These are phyloP conservation scores for Leucopsar rothschildi DNA, from an alignment of 2,113 vertebrate species.

Conservation along the genomic window DNA sequence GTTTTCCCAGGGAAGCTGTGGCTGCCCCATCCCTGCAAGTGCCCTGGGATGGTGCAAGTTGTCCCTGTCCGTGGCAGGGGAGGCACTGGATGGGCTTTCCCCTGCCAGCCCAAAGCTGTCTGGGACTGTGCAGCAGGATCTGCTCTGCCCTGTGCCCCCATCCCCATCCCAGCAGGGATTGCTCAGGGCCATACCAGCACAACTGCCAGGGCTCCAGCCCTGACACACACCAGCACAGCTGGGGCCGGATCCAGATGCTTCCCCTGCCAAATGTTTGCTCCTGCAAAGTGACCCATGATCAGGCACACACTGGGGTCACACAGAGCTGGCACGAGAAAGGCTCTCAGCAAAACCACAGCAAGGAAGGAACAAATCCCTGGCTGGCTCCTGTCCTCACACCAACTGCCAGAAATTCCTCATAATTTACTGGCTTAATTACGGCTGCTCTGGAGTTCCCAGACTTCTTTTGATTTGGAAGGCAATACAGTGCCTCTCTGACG, in stretches of 20 bases:
- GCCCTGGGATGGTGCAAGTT: background rate
- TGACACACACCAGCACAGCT: background rate
- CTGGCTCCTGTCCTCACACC: background rate
- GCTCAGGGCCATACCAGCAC: background rate
- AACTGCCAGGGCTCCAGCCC: background rate
- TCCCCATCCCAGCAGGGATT: background rate
- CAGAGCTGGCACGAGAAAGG: background rate
- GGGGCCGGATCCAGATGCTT: background rate
- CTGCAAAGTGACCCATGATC: background rate
- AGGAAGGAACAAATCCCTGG: background rate
- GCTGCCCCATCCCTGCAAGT: background rate
- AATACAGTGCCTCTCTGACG: background rate
- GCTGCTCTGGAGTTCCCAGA: background rate
- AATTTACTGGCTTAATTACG: constrained; percentile 7
- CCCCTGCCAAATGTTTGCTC: background rate
- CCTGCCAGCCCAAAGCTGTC: background rate
- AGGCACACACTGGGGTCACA: background rate
- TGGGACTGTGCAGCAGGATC: background rate
- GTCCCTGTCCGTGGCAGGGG: background rate
- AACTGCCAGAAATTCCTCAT: background rate
- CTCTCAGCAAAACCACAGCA: background rate
- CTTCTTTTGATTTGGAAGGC: background rate
- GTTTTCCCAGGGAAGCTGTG: too few relatives aligned
- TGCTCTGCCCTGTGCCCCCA: background rate
- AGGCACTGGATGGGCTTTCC: background rate